A percentile compares a stretch with the other conserved stretches of the same genome.
Evolutionary conservation across 2,888 invertebrate species (phyloP).

Genomic region (Scelioninae gen. 2): DNA sequence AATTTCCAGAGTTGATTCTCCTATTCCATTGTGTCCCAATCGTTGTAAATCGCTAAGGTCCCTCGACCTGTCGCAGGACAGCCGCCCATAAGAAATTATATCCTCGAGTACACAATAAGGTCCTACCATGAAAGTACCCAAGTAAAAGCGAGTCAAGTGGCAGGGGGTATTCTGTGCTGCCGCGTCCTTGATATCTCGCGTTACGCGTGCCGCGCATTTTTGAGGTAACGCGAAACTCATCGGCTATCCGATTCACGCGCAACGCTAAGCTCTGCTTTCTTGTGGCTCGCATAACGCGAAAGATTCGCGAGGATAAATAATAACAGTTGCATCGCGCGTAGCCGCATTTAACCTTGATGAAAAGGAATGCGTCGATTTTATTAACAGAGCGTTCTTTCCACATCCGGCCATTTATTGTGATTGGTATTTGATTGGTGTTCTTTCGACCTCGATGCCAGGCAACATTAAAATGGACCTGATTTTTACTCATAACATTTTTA

Average conservation of each 20-base stretch:
- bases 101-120: constrained; percentile 34
- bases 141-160: constrained; percentile 24
- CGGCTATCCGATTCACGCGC: constrained; percentile 33
- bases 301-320: constrained; percentile 42
- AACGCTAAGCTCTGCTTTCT: constrained; percentile 30
- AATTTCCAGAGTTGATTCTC: constrained; percentile 26
- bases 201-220: constrained; percentile 31
- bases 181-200: constrained; percentile 42
- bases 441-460: neutral
- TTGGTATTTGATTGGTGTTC: constrained; percentile 7
- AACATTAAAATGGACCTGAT: no score
- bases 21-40: constrained; percentile 17
- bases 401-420: constrained; percentile 9
- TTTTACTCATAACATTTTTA: no score
- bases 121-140: constrained; percentile 22
- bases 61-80: constrained; percentile 1
- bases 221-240: constrained; percentile 43
- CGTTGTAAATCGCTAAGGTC: constrained; percentile 13
- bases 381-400: neutral
- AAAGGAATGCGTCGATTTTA: constrained; percentile 13
- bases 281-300: constrained; percentile 30
- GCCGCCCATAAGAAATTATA: constrained; percentile 30
- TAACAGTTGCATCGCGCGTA: constrained; percentile 47
- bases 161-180: constrained; percentile 2
- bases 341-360: constrained; percentile 39